Evolutionary conservation across 2,113 vertebrate genomes (phyloP).

Genomic region (Polypterus bichir): DNA sequence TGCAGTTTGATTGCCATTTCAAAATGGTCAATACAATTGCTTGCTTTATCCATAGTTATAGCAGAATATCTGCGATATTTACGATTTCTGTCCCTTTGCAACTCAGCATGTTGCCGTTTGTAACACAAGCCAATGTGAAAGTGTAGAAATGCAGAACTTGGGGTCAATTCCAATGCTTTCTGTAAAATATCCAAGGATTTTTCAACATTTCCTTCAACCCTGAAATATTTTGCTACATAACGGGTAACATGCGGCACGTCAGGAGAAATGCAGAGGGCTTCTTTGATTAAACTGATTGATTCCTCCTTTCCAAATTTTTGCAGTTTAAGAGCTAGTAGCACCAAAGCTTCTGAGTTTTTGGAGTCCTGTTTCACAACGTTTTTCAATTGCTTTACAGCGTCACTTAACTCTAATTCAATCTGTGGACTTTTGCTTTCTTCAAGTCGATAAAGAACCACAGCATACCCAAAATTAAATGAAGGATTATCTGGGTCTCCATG

Average conservation of each 20-base stretch:
- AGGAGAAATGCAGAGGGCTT: conserved; percentile 22
- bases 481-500: conserved; percentile 16
- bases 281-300: conserved; percentile 15
- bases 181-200: conserved; percentile 14
- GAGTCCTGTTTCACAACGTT: conserved; percentile 21
- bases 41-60: background rate
- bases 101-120: conserved; percentile 10
- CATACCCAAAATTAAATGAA: conserved; percentile 26
- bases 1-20: conserved; percentile 17
- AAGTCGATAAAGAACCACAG: conserved; percentile 21
- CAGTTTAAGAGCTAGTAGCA: conserved; percentile 25
- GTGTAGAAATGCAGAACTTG: conserved; percentile 25
- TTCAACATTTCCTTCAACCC: conserved; percentile 8
- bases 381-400: conserved; percentile 17
- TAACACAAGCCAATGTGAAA: conserved; percentile 32
- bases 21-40: conserved; percentile 22
- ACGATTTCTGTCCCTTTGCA: no score
- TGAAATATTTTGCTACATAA: conserved; percentile 22
- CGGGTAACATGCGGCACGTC: conserved; percentile 16
- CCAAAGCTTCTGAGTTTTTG: conserved; percentile 23
- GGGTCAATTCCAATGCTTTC: conserved; percentile 13
- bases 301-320: conserved; percentile 8
- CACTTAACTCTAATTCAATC: background rate
- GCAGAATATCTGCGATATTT: no score
- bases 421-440: conserved; percentile 13